Evolutionary conservation across 37 sponge, comb jelly and placozoan species (phyloP).

Genomic region (Cliona cf. orientalis): DNA sequence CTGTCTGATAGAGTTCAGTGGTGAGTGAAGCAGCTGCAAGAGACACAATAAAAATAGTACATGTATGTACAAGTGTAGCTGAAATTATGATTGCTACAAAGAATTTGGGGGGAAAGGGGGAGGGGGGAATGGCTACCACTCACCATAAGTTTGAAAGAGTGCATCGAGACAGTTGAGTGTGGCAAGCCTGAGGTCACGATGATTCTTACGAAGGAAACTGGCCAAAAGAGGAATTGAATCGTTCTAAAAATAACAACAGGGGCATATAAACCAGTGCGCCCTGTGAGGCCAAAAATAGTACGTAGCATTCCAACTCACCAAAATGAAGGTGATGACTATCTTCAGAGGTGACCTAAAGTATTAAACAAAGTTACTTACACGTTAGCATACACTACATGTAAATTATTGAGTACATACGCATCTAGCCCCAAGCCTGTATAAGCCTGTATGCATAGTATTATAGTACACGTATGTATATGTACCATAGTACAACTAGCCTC

Average conservation of each 20-base stretch:
- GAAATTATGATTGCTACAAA: neutral
- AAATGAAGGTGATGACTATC: slow-evolving; percentile 79
- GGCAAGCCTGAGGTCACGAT: slow-evolving; percentile 90
- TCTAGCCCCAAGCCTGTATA: no score
- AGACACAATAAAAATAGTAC: no score
- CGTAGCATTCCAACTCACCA: slow-evolving; percentile 64
- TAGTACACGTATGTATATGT: no score
- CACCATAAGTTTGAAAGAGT: slow-evolving; percentile 74
- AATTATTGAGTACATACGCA: neutral
- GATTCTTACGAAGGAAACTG: slow-evolving; percentile 95
- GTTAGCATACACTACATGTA: no score
- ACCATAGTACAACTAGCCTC: no score
- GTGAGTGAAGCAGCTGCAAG: slow-evolving; percentile 35
- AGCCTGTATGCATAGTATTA: no score
- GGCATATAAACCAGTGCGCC: neutral
- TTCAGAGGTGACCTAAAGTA: slow-evolving; percentile 81
- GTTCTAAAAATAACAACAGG: slow-evolving; percentile 41
- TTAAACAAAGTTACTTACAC: no score
- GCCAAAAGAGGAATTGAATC: slow-evolving; percentile 89
- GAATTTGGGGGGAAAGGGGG: neutral
- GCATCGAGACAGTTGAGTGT: slow-evolving; percentile 83
- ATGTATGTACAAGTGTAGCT: neutral
- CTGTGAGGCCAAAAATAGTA: neutral
- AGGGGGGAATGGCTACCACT: neutral
- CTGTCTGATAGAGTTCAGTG: slow-evolving; percentile 46